Evolutionary conservation across 2,797 vertebrate species (phyloP).

Genomic region (Bradypodion ventrale): DNA sequence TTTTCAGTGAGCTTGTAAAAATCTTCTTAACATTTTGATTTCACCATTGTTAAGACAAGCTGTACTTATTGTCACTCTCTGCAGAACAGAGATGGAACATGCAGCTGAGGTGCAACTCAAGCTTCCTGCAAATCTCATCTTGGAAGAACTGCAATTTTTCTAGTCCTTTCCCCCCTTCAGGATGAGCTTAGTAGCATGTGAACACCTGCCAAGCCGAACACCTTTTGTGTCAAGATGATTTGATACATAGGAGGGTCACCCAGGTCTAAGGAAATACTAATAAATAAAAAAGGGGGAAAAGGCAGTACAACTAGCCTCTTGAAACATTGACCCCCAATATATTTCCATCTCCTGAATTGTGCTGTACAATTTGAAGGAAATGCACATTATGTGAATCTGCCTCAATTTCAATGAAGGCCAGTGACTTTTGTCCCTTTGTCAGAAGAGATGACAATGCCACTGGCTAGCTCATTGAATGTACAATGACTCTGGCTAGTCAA

Average conservation of each 20-base stretch:
- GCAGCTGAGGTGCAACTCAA: no score
- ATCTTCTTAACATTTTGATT: neutral
- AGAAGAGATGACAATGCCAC: neutral
- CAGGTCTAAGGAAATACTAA: neutral
- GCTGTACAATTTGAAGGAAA: neutral
- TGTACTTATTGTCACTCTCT: neutral
- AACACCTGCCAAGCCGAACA: neutral
- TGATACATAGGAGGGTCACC: no score
- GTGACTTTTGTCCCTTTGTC: neutral
- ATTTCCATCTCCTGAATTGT: neutral
- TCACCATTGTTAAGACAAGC: neutral
- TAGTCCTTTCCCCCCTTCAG: no score
- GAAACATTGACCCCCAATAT: no score
- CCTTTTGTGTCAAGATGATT: no score
- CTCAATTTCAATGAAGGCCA: neutral
- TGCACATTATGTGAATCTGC: neutral
- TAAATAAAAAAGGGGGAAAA: neutral
- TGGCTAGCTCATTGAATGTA: neutral
- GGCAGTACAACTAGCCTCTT: neutral
- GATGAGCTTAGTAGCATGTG: neutral
- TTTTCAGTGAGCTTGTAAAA: neutral
- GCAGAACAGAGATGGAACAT: no score
- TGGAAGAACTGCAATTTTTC: neutral
- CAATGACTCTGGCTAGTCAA: neutral
- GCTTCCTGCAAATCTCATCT: no score